Evolutionary conservation across 2,113 vertebrate species (phyloP), one percentile per base, ranked within the genome.

Genomic region (Regulus satrapa): DNA sequence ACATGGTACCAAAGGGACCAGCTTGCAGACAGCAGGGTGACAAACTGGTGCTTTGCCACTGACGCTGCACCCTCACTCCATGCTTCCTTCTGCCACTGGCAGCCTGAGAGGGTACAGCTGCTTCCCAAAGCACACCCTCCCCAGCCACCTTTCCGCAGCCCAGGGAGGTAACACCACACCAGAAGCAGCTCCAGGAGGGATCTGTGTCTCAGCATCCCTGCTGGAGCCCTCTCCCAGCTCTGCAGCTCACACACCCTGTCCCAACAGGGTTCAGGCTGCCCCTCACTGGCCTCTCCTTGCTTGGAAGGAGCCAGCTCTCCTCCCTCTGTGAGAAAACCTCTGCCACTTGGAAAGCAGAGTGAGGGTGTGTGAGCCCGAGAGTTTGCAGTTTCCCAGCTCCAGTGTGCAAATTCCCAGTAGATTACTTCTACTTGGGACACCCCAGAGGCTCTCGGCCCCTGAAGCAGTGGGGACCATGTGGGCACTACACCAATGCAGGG

Each of bases 391-490:
- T 24, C 20, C 24, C 28, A 40, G 45, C 54, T 28, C 38, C 2
- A n/a, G n/a, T n/a, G n/a, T n/a, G n/a, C n/a, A n/a, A n/a, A n/a
- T n/a, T n/a, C n/a, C n/a, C n/a, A n/a, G n/a, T n/a, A n/a, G n/a
- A n/a, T n/a, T n/a, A n/a, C n/a, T n/a, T n/a, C n/a, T n/a, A n/a
- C n/a, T n/a, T n/a, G n/a, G n/a, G 7, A 20, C 12, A 25, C 12
- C 28, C 38, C 52, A 59, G 38, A 40, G 16, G 24, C n/a, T 91
- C 29, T n/a, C 48, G 12, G 2, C 8, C 29, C 8, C 31, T 16
- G 23, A 49, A 56, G 41, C 0, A 0, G 6, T n/a, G 49, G 16
- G 28, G 31, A 25, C 18, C 0, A 1, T 2, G 31, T 28, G 2
- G 32, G 52, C 38, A 25, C 28, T 0, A 1, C 1, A 1, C 41